These are phyloP conservation scores for Pangasius larnaudii DNA, from an alignment of 2,797 vertebrate species.

Conservation along the genomic window DNA sequence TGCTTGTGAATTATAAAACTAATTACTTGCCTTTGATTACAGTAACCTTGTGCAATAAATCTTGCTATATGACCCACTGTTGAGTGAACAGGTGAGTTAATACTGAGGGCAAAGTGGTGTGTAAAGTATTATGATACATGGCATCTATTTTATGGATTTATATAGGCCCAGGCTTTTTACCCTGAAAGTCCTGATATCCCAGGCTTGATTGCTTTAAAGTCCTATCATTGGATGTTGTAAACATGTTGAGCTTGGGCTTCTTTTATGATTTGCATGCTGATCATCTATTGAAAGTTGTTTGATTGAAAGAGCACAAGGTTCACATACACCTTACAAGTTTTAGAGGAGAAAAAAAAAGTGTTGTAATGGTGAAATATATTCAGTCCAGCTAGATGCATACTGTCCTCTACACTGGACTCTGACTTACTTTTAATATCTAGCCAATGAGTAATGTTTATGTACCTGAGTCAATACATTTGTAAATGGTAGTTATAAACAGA, in stretches of 20 bases:
- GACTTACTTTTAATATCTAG: conserved; percentile 51
- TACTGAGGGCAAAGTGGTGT: neutral
- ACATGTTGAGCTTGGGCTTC: neutral
- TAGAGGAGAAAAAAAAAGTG: neutral
- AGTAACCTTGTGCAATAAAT: neutral
- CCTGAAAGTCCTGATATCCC: conserved; percentile 1
- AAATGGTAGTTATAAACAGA: conserved; percentile 56
- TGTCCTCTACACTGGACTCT: neutral
- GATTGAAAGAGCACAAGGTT: neutral
- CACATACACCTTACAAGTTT: neutral
- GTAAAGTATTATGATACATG: neutral
- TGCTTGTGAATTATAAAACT: neutral
- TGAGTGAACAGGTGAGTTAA: neutral
- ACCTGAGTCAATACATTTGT: conserved; percentile 42
- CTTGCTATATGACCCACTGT: neutral
- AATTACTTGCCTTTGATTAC: neutral
- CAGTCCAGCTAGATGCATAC: neutral
- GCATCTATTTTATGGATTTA: neutral
- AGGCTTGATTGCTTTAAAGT: conserved; percentile 4
- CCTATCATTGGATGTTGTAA: neutral
- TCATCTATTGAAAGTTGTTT: neutral
- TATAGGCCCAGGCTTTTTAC: conserved; percentile 8
- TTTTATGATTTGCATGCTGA: neutral
- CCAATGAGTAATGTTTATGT: conserved; percentile 45
- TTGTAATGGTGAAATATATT: neutral